phyloP scores from a whole-genome alignment of 2,888 invertebrate species.

The Lepas anatifera region DNA sequence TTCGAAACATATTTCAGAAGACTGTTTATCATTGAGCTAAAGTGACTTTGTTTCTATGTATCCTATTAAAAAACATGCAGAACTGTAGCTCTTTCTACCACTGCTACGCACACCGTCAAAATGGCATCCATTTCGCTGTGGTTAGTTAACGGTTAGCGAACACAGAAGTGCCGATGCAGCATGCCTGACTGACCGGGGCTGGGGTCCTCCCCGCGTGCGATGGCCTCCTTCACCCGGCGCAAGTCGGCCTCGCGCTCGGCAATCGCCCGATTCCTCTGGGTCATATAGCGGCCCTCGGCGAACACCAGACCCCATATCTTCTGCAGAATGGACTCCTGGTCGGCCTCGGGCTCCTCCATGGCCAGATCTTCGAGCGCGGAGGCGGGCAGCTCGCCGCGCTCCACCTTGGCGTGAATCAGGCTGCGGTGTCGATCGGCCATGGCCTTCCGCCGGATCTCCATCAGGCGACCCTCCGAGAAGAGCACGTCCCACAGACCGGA shows the following conservation, averaged over 20 bases:
- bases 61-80: no score
- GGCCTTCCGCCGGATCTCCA: background rate
- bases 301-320: background rate
- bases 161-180: no score
- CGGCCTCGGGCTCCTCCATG: background rate
- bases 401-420: background rate
- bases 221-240: background rate
- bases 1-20: no score
- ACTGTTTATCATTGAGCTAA: no score
- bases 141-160: no score
- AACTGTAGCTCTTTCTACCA: no score
- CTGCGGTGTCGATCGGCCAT: background rate
- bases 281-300: background rate
- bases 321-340: background rate
- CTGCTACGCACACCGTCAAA: no score
- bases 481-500: background rate
- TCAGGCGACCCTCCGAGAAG: background rate
- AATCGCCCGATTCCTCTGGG: background rate
- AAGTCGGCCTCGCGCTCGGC: slow-evolving; percentile 3
- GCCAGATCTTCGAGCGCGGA: background rate
- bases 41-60: no score
- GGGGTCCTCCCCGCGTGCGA: background rate
- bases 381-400: background rate
- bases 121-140: no score
- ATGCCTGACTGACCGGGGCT: background rate